These are phyloP conservation scores for Tenebrosternarchus preto DNA, from an alignment of 2,113 vertebrate genomes.

Conservation along the genomic window DNA sequence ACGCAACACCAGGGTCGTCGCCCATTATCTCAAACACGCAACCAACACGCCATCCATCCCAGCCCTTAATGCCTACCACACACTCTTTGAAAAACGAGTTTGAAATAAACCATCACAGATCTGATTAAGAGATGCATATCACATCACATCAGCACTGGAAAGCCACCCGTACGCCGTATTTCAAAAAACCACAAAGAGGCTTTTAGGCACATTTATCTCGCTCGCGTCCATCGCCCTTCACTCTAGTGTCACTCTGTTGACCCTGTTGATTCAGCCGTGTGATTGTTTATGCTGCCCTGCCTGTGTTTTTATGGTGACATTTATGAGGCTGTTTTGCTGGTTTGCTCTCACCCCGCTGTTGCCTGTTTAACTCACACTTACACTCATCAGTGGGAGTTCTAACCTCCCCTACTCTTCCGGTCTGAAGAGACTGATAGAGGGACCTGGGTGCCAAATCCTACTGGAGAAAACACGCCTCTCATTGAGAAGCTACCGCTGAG, in stretches of 20 bases:
- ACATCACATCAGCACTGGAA: neutral
- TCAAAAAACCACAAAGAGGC: conserved; percentile 15
- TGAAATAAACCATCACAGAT: conserved; percentile 3
- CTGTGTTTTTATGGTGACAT: neutral
- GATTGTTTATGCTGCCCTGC: neutral
- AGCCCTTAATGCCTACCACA: neutral
- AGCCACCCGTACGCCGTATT: neutral
- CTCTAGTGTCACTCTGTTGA: neutral
- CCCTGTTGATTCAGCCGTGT: neutral
- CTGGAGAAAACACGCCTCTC: neutral
- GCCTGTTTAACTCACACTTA: neutral
- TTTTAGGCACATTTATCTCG: conserved; percentile 8
- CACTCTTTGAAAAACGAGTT: conserved; percentile 11
- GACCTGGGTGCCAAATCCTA: neutral
- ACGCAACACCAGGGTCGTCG: conserved; percentile 17
- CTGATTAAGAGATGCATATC: conserved; percentile 8
- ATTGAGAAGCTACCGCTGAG: conserved; percentile 10
- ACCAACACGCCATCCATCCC: conserved; percentile 34
- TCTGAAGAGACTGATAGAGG: neutral
- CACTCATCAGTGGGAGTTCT: neutral
- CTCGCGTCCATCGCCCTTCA: conserved; percentile 17
- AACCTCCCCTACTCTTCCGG: conserved; percentile 8
- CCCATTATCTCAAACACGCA: conserved; percentile 15
- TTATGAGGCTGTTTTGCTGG: neutral
- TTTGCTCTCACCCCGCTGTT: neutral